Conservation (phyloP, 2,888 invertebrate species). For the Drosophila mimetica region DNA sequence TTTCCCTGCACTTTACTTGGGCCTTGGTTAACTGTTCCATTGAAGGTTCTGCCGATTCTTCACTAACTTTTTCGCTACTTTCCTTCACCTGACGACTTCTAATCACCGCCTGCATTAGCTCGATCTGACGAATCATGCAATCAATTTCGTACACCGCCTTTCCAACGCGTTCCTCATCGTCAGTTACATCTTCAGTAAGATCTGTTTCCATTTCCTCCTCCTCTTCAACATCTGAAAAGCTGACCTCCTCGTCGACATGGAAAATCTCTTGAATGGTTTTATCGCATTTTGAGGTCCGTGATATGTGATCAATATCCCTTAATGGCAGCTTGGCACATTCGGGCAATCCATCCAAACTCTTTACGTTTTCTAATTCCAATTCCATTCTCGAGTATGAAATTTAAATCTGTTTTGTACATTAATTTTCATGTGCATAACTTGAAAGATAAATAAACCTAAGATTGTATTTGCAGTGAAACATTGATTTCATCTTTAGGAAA, state of each 20-base stretch:
- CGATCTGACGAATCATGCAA: slow-evolving; percentile 54
- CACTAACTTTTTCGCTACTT: neutral
- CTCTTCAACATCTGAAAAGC: slow-evolving; percentile 33
- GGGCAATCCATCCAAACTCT: slow-evolving; percentile 4
- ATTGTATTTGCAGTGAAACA: too few species aligned
- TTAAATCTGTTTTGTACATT: too few species aligned
- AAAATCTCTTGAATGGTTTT: slow-evolving; percentile 55
- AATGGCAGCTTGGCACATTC: slow-evolving; percentile 39
- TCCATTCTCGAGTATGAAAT: neutral
- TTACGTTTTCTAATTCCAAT: neutral
- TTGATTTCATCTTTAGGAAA: too few species aligned
- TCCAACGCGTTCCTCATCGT: slow-evolving; percentile 39
- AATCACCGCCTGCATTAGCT: slow-evolving; percentile 53
- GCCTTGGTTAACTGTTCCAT: too few species aligned
- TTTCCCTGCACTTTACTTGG: neutral
- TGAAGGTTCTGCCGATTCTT: neutral
- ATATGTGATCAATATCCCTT: slow-evolving; percentile 50
- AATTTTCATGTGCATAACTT: neutral
- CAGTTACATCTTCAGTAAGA: slow-evolving; percentile 29
- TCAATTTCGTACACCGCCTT: slow-evolving; percentile 44
- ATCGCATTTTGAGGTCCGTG: slow-evolving; percentile 42
- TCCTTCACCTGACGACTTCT: slow-evolving; percentile 18
- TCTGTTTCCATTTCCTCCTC: slow-evolving; percentile 15
- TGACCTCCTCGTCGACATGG: slow-evolving; percentile 56
- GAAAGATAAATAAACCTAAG: neutral